Evolutionary conservation across 2,113 vertebrate species (phyloP), one percentile per base, ranked within the genome.

Genomic region (Phalacrocorax brasilianus): DNA sequence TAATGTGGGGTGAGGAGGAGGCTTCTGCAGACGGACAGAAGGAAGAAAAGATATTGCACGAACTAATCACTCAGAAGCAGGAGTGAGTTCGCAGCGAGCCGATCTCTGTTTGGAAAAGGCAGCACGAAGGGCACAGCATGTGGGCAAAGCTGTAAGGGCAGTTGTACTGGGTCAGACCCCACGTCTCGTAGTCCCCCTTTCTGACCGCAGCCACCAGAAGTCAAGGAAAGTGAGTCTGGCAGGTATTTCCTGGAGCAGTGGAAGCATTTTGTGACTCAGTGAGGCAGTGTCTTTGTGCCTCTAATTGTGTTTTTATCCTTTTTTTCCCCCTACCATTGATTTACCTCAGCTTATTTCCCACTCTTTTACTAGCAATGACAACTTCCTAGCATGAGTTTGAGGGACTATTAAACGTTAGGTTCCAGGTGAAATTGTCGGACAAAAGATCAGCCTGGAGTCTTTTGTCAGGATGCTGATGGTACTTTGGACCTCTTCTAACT

Each of bases 121-220:
- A 20, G 53, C 0, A 1, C 0, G 1, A 38, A 21, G 32, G 17
- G 14, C 22, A 8, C 5, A 11, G 18, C 35, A 14, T 1, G 15
- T 33, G 67, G 47, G 33, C 72, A 53, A 9, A 71, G 28, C 30
- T 12, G 15, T n/a, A 27, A 35, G 30, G 80, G 26, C 16, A 6
- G 44, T 21, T 0, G 2, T 9, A 49, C 5, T 0, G 0, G 33
- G 8, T 14, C 38, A 58, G 33, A 42, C 10, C 10, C 5, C 11
- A 6, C 0, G 0, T 53, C 9, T 32, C 17, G 35, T 5, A 68
- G 27, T 9, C 21, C 13, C 6, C 8, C 3, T 23, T 52, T 27
- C 61, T 44, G 42, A 22, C 9, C 16, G 55, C 15, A 16, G 27
- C 18, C 45, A 74, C 38, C 58, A 86, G 28, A 45, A 44, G 10